Conservation (phyloP, 1,140 invertebrate genomes). For the Uloborus diversus region DNA sequence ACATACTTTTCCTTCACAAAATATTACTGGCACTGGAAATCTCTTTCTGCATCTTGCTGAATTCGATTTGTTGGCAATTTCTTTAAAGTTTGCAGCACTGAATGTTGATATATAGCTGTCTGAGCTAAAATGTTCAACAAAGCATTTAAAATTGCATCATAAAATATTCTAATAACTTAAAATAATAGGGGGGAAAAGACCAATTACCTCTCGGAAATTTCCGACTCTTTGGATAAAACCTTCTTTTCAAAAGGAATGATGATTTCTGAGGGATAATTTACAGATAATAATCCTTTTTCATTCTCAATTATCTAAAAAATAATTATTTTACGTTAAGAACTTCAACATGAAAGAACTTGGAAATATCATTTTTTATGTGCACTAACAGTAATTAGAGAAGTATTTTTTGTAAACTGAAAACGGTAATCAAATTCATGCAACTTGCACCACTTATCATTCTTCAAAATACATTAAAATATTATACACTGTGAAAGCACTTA, state of each 20-base stretch:
- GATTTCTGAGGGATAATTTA: conserved; percentile 78
- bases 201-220: conserved; percentile 45
- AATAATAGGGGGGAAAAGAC: conserved; percentile 3
- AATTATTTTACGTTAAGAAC: no score
- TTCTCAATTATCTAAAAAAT: conserved; percentile 71
- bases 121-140: conserved; percentile 63
- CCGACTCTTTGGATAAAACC: conserved; percentile 51
- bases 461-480: no score
- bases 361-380: no score
- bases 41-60: conserved; percentile 76
- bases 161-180: conserved; percentile 34
- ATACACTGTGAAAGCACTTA: no score
- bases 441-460: no score
- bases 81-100: conserved; percentile 58
- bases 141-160: conserved; percentile 6
- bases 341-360: no score
- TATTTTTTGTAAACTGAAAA: no score
- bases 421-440: no score
- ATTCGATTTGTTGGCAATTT: conserved; percentile 73
- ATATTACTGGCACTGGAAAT: conserved; percentile 82
- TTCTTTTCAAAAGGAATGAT: conserved; percentile 75
- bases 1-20: conserved; percentile 75
- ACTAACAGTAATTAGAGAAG: no score
- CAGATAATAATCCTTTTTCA: conserved; percentile 74
- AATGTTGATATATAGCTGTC: neutral